These are phyloP conservation scores for Amblyraja radiata DNA, from an alignment of 2,797 vertebrate species.

Conservation along the genomic window DNA sequence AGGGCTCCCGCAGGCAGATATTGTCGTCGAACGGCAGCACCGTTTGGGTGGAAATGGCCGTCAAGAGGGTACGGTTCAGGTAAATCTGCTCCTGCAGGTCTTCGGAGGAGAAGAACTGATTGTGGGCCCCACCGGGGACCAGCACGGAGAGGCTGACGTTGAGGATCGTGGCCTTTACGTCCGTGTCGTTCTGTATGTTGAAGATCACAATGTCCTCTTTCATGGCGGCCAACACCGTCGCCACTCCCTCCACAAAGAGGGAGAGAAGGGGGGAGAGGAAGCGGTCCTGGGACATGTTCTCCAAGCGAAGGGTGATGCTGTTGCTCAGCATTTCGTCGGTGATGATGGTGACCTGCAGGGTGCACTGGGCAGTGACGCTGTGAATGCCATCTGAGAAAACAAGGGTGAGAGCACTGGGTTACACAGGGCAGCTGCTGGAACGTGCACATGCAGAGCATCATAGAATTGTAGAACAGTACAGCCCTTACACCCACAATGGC, in stretches of 20 bases:
- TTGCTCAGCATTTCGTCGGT: slow-evolving; percentile 93
- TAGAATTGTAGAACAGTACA: too few species aligned
- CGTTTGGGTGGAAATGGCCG: slow-evolving; percentile 74
- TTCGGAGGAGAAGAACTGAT: slow-evolving; percentile 77
- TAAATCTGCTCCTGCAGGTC: slow-evolving; percentile 90
- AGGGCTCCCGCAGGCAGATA: slow-evolving; percentile 88
- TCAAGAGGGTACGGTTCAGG: slow-evolving; percentile 83
- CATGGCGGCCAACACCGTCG: slow-evolving; percentile 71
- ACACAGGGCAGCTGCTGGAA: neutral
- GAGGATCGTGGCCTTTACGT: slow-evolving; percentile 76
- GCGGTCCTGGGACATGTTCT: slow-evolving; percentile 83
- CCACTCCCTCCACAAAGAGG: slow-evolving; percentile 84
- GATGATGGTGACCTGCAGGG: slow-evolving; percentile 85
- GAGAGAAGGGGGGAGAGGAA: slow-evolving; percentile 83
- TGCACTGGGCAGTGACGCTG: slow-evolving; percentile 79
- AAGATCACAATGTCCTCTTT: slow-evolving; percentile 81
- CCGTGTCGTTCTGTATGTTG: slow-evolving; percentile 84
- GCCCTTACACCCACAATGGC: too few species aligned
- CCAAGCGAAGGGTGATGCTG: slow-evolving; percentile 86
- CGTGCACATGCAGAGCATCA: too few species aligned
- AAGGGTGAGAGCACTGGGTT: neutral
- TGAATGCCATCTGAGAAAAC: slow-evolving; percentile 75
- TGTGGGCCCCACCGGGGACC: slow-evolving; percentile 43
- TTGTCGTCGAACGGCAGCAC: slow-evolving; percentile 96
- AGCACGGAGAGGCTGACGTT: slow-evolving; percentile 88